These are phyloP conservation scores for Sternotherus odoratus DNA, from an alignment of 2,797 vertebrate species.

Conservation along the genomic window DNA sequence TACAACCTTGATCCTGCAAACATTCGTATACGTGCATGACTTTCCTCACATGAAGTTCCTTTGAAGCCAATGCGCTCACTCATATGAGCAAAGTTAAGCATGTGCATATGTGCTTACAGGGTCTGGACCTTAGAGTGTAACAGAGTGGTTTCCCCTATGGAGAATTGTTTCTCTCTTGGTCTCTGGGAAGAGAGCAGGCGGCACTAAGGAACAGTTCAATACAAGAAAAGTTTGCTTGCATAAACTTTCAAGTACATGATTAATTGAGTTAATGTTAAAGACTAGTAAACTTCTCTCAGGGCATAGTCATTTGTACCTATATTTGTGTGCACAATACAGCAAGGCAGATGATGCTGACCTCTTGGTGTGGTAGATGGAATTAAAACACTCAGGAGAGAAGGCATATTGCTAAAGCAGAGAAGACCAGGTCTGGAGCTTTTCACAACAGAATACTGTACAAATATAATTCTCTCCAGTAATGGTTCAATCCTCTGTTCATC, in stretches of 20 bases:
- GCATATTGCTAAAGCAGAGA: slow-evolving; percentile 3
- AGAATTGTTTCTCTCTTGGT: background rate
- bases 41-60: background rate
- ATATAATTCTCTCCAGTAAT: background rate
- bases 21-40: background rate
- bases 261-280: slow-evolving; percentile 10
- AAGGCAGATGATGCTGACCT: background rate
- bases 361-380: background rate
- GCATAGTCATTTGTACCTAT: background rate
- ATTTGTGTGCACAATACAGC: background rate
- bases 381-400: background rate
- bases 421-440: background rate
- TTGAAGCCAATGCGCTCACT: accelerated
- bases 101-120: background rate
- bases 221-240: background rate
- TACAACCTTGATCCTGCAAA: background rate
- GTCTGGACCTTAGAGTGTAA: background rate
- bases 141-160: background rate
- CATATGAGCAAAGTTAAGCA: slow-evolving; percentile 1
- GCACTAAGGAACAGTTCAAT: slow-evolving; percentile 1
- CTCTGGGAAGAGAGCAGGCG: background rate
- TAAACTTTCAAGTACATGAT: background rate
- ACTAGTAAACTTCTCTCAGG: background rate
- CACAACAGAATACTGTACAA: background rate
- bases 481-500: background rate